Base-by-base conservation (phyloP, 2,113 vertebrate genomes). In the Sialia sialis region DNA sequence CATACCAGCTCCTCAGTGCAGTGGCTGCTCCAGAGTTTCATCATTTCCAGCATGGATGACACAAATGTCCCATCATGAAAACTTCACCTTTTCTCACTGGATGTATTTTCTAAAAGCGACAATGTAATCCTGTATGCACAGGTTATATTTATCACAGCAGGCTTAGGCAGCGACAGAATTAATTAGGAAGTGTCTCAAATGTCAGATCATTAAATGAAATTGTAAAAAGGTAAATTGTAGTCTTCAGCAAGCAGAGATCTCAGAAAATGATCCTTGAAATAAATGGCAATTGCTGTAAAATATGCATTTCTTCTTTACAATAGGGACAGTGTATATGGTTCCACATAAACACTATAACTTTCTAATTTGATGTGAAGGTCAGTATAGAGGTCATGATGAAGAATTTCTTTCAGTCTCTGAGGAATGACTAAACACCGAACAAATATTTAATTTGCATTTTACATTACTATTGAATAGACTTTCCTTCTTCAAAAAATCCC, bases 121-220 rank as follows among this genome's bases (percentile, higher is more conserved):
- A 48, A 59, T 60, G 49, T 77, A 55, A 83, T 84, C 90, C 89
- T 83, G 78, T 84, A 87, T 34, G 82, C 74, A 54, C 62, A 51
- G 89, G 89, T 95, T 89, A 46, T 80, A 85, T 94, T 95, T 86
- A 94, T 89, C 93, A 67, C 94, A 96, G 93, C 94, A 77, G 69
- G 94, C 58, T 96, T 91, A 94, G 89, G 74, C 90, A 94, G 94
- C 68, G 78, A 36, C 79, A 69, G 93, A 94, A 90, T 95, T 93
- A 94, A 97, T 95, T 92, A 95, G 89, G 90, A 95, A 92, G 60
- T 75, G 86, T 89, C 92, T 95, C 87, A 90, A 95, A 96, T 91
- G 95, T 93, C 97, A 95, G 89, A 75, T 94, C 88, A 59, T 95
- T 95, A 96, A 94, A 87, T 82, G 82, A 93, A 96, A 96, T 84